Conservation (phyloP, 2,888 invertebrate genomes). For the Drosophila antonietae region DNA sequence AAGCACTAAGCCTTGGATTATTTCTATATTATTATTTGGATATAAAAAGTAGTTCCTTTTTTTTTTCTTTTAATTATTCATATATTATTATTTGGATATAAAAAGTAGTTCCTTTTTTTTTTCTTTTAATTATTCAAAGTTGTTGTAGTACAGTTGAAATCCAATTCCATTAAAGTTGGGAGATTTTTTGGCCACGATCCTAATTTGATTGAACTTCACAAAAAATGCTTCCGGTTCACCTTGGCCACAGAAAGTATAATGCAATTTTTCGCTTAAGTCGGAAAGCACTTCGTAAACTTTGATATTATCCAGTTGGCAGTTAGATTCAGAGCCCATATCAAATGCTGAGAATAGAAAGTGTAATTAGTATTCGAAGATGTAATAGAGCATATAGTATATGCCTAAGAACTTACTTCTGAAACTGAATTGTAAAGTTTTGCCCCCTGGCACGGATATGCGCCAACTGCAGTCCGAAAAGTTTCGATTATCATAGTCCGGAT, state of each 20-base stretch:
- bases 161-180: conserved; percentile 90
- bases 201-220: conserved; percentile 84
- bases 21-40: background rate
- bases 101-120: background rate
- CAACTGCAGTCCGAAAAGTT: conserved; percentile 87
- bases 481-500: conserved; percentile 87
- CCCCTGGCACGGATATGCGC: conserved; percentile 86
- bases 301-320: conserved; percentile 88
- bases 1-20: conserved; percentile 47
- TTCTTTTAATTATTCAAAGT: background rate
- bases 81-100: background rate
- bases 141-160: conserved; percentile 85
- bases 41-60: background rate
- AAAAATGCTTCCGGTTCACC: conserved; percentile 81
- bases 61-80: background rate
- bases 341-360: conserved; percentile 82
- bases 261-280: conserved; percentile 63
- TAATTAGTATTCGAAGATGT: background rate
- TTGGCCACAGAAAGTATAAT: conserved; percentile 84
- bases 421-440: conserved; percentile 48
- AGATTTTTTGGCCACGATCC: conserved; percentile 86
- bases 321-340: conserved; percentile 87
- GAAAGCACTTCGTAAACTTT: conserved; percentile 86
- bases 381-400: background rate
- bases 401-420: conserved; percentile 67